phyloP scores from a whole-genome alignment of 2,888 invertebrate species.

The Drosophila niveifrons region DNA sequence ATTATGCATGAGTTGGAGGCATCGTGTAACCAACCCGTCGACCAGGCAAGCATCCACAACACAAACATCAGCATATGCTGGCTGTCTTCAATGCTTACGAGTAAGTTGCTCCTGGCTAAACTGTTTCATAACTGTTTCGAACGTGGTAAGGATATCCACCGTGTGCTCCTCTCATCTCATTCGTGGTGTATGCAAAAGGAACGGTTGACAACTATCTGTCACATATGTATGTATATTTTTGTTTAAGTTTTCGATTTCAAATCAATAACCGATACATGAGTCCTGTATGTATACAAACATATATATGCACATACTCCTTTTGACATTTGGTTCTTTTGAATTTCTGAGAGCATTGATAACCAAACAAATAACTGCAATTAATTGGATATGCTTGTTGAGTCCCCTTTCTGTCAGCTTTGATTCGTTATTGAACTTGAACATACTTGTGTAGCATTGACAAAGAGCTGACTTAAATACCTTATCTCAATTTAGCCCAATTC shows the following conservation, averaged over 20 bases:
- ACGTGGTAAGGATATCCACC: background rate
- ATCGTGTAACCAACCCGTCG: background rate
- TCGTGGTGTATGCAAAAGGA: slow-evolving; percentile 12
- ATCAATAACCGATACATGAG: background rate
- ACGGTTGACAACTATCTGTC: background rate
- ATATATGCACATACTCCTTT: background rate
- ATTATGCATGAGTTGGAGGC: slow-evolving; percentile 66
- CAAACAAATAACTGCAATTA: background rate
- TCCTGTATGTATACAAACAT: too few relatives aligned
- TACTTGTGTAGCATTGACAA: background rate
- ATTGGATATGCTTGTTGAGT: background rate
- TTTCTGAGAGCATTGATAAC: background rate
- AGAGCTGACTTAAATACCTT: too few relatives aligned
- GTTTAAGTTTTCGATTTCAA: slow-evolving; percentile 31
- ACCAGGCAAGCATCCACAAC: slow-evolving; percentile 36
- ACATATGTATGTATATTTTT: slow-evolving; percentile 9
- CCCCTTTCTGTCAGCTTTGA: too few relatives aligned
- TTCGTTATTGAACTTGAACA: background rate
- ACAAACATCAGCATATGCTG: slow-evolving; percentile 56
- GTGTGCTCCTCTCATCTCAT: background rate
- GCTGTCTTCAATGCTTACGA: slow-evolving; percentile 39
- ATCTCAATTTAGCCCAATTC: too few relatives aligned
- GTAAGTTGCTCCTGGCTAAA: slow-evolving; percentile 13
- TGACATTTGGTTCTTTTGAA: background rate
- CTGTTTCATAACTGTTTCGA: background rate